Base-by-base conservation (phyloP, 2,888 invertebrate species). In the Crioceris asparagi region DNA sequence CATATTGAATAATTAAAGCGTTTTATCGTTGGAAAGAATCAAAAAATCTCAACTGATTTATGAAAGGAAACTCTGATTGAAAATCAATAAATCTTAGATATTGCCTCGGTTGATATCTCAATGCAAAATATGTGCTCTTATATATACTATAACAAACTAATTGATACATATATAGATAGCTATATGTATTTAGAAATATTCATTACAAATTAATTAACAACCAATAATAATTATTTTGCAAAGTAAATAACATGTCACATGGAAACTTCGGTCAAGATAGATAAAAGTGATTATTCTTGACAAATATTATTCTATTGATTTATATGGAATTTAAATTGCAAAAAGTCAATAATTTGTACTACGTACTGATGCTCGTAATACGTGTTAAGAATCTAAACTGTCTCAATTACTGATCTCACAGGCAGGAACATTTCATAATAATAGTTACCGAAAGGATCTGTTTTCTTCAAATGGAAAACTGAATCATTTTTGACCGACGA, bases 121-220 rank as follows among this genome's bases (percentile, higher is more conserved):
- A 19, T 37, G 26, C 29, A n/a, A n/a, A n/a, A n/a, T n/a, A 29
- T 29, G 16, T 26, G 27, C 12, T 15, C 10, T 3, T 14, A 2
- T 27, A 15, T 10, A 27, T 27, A 27, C 27, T 39, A 39, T 44
- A 15, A 33, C 26, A 38, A 44, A 43, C 47, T 52, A 50, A 50
- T 53, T 52, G 51, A 52, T 47, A 49, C 45, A 44, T 40, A 39
- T 41, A 40, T 45, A 48, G 44, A 38, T 40, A 42, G 44, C 48
- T 40, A 35, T 27, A 15, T 15, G 25, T 12, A n/a, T n/a, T n/a
- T n/a, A n/a, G 43, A 46, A 47, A 48, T 51, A 51, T 51, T 52
- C 48, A 49, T 50, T 45, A 40, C 41, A 41, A 43, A 50, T 48
- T 51, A 51, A 52, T 51, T 51, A 49, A 38, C 19, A 37, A 34